phyloP scores from a whole-genome alignment of 2,888 invertebrate species.

The Eristalinus sepulchralis region DNA sequence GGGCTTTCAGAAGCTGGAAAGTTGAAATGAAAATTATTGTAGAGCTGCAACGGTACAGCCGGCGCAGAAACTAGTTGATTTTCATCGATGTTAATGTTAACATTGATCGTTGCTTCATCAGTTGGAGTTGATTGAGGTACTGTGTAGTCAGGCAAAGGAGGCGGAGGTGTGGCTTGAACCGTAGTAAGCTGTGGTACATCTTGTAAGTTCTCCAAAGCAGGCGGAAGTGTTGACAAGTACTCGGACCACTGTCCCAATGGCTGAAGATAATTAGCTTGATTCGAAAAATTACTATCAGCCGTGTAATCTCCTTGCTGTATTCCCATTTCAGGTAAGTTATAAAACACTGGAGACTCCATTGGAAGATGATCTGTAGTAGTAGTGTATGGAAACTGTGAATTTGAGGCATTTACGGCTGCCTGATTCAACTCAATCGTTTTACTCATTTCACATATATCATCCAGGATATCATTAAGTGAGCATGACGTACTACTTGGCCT shows the following conservation, averaged over 20 bases:
- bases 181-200: conserved; percentile 47
- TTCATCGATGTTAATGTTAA: neutral
- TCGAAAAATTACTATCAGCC: conserved; percentile 42
- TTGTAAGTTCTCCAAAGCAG: conserved; percentile 39
- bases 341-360: conserved; percentile 14
- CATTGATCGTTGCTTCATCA: neutral
- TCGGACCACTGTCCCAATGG: conserved; percentile 56
- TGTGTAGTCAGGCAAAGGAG: neutral
- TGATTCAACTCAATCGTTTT: conserved; percentile 41
- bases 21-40: conserved; percentile 38
- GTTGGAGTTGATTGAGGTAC: neutral
- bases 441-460: conserved; percentile 65
- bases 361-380: conserved; percentile 5
- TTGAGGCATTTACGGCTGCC: neutral
- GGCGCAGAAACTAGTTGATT: neutral
- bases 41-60: conserved; percentile 22
- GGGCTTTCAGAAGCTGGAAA: neutral
- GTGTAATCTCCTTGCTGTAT: conserved; percentile 30
- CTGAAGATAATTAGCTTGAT: conserved; percentile 49
- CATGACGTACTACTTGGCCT: conserved; percentile 21
- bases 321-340: conserved; percentile 54
- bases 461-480: conserved; percentile 63
- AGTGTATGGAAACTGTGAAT: conserved; percentile 14
- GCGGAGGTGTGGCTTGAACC: conserved; percentile 1
- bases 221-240: conserved; percentile 40